These are phyloP conservation scores for Pterois miles DNA, from an alignment of 2,797 vertebrate genomes.

Conservation along the genomic window DNA sequence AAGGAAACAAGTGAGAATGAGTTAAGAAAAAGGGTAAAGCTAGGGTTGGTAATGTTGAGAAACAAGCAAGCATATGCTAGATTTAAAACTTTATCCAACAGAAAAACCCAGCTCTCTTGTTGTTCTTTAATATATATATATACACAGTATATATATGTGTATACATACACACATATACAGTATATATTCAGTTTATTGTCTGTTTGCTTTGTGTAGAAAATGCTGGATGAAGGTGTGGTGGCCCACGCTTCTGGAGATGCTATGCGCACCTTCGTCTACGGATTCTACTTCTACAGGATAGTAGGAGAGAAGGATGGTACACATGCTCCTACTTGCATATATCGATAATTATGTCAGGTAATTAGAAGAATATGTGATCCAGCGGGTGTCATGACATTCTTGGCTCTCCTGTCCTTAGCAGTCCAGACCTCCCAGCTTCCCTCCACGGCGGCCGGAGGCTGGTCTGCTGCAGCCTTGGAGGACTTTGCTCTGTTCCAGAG, in stretches of 20 bases:
- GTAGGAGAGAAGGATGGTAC: slow-evolving; percentile 87
- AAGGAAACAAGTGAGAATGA: rapidly evolving
- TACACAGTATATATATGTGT: too few species aligned
- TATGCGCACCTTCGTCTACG: slow-evolving; percentile 94
- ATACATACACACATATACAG: too few species aligned
- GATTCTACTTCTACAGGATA: slow-evolving; percentile 98
- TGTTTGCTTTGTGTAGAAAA: slow-evolving; percentile 86
- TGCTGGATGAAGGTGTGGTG: slow-evolving; percentile 96
- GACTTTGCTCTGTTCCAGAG: slow-evolving; percentile 96
- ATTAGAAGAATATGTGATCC: background rate
- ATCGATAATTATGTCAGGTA: background rate
- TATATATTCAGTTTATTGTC: background rate
- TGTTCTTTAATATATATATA: too few species aligned
- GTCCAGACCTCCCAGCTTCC: slow-evolving; percentile 76
- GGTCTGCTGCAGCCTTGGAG: slow-evolving; percentile 89
- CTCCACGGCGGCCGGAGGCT: slow-evolving; percentile 78
- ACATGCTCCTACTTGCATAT: background rate
- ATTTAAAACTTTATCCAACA: too few species aligned
- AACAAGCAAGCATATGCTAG: too few species aligned
- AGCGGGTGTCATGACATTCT: background rate
- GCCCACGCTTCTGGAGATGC: slow-evolving; percentile 94
- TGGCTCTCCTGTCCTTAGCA: slow-evolving; percentile 13
- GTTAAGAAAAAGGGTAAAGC: too few species aligned
- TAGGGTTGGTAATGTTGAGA: too few species aligned
- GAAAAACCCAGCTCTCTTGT: too few species aligned